Conservation (phyloP, 2,888 invertebrate genomes). For the Mesorhabditis spiculigera region DNA sequence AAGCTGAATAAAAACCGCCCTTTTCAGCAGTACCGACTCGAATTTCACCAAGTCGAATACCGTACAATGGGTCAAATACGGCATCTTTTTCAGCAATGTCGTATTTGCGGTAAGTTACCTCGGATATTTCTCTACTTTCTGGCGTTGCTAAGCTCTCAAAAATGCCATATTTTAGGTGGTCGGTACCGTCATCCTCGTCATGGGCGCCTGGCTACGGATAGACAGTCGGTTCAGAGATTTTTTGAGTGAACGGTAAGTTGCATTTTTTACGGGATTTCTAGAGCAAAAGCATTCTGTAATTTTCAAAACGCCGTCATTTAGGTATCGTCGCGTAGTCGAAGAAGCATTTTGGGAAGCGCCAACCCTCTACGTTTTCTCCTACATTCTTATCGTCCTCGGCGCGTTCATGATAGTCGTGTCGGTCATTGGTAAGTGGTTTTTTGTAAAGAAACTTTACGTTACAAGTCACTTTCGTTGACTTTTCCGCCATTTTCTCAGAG, state of each 20-base stretch:
- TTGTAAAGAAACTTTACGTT: background rate
- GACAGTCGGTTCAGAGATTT: slow-evolving; percentile 56
- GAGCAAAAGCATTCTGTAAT: background rate
- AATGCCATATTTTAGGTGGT: slow-evolving; percentile 36
- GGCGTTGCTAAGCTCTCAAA: background rate
- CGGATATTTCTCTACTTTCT: background rate
- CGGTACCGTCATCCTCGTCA: slow-evolving; percentile 40
- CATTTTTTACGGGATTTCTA: background rate
- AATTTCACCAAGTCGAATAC: background rate
- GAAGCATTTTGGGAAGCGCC: slow-evolving; percentile 56
- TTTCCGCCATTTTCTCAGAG: too few species aligned
- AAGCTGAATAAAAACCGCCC: too few species aligned
- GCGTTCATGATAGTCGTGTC: slow-evolving; percentile 52
- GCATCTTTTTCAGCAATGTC: slow-evolving; percentile 47
- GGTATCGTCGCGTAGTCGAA: slow-evolving; percentile 52
- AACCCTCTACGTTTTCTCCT: slow-evolving; percentile 55
- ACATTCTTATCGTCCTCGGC: slow-evolving; percentile 53
- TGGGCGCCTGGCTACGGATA: slow-evolving; percentile 52
- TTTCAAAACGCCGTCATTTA: background rate
- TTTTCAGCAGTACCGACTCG: background rate
- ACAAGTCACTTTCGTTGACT: too few species aligned
- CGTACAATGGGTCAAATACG: slow-evolving; percentile 36
- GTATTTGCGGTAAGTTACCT: slow-evolving; percentile 34
- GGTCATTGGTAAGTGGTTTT: slow-evolving; percentile 36
- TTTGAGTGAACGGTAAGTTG: slow-evolving; percentile 46